Percentiles rank a stretch among this genome's conserved stretches.
These are phyloP conservation scores for Tachypleus tridentatus DNA, from an alignment of 1,140 invertebrate species.

Conservation along the genomic window DNA sequence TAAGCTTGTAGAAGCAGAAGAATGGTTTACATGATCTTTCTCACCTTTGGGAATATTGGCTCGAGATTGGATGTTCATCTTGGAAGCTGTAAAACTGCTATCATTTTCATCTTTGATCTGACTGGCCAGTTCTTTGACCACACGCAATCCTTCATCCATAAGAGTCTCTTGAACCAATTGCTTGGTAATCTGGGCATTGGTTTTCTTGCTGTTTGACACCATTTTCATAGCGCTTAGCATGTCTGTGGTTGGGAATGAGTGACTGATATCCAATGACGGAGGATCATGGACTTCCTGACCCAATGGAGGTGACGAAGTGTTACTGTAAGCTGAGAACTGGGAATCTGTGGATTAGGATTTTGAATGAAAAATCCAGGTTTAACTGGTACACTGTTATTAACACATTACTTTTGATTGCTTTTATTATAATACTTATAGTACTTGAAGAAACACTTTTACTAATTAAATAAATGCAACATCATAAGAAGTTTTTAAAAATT, in stretches of 20 bases:
- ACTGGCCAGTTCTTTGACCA: constrained; percentile 29
- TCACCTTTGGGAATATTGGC: too few species aligned
- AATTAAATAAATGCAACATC: too few species aligned
- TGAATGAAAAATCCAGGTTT: too few species aligned
- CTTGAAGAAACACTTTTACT: too few species aligned
- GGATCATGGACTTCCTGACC: constrained; percentile 22
- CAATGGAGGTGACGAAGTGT: constrained; percentile 19
- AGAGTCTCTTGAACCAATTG: constrained; percentile 33
- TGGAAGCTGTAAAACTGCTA: background rate
- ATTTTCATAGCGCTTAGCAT: constrained; percentile 17
- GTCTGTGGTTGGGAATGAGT: constrained; percentile 16
- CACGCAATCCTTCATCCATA: constrained; percentile 32
- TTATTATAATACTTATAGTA: too few species aligned
- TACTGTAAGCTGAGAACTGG: constrained; percentile 25
- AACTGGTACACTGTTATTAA: too few species aligned
- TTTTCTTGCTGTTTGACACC: constrained; percentile 20
- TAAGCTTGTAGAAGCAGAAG: too few species aligned
- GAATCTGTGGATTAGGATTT: constrained; percentile 19
- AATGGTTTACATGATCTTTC: too few species aligned
- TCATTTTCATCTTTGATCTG: constrained; percentile 21
- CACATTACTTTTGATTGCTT: too few species aligned
- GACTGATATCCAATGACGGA: constrained; percentile 20
- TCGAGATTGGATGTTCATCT: too few species aligned
- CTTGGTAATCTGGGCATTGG: constrained; percentile 28
- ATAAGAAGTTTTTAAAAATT: background rate